Evolutionary conservation across 2,113 vertebrate genomes (phyloP).

Genomic region (Dicrurus megarhynchus): DNA sequence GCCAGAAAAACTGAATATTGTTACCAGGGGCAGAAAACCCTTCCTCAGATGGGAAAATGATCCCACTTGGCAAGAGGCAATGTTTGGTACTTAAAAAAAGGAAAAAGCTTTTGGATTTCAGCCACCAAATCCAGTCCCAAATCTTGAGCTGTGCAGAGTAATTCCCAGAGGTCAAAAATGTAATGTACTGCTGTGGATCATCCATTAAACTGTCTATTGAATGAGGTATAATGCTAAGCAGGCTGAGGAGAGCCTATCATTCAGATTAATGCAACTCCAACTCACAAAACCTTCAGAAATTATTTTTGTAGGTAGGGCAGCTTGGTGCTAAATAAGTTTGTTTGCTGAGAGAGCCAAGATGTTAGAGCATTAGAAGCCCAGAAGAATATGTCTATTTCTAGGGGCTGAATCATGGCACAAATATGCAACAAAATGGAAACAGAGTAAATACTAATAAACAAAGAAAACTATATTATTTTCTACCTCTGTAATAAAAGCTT

Average conservation of each 20-base stretch:
- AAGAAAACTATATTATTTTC: not conserved
- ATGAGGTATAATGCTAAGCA: conserved; percentile 70
- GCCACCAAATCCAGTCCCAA: conserved; percentile 51
- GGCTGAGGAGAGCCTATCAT: conserved; percentile 47
- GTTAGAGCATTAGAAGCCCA: not conserved
- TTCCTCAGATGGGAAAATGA: conserved; percentile 58
- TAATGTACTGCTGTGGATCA: conserved; percentile 60
- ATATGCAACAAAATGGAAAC: conserved; percentile 55
- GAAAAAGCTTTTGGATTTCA: conserved; percentile 55
- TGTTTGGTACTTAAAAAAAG: conserved; percentile 49
- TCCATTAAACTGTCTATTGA: conserved; percentile 73
- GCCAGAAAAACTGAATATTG: conserved; percentile 18
- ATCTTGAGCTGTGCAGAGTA: conserved; percentile 8
- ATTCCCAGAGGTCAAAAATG: conserved; percentile 55
- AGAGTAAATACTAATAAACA: conserved; percentile 30
- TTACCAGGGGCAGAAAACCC: conserved; percentile 44
- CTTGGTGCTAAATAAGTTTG: conserved; percentile 13
- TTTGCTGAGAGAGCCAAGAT: conserved; percentile 32
- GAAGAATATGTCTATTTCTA: conserved; percentile 41
- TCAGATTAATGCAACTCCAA: conserved; percentile 40
- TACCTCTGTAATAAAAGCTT: not conserved
- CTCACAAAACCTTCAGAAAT: conserved; percentile 35
- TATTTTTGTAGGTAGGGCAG: conserved; percentile 5
- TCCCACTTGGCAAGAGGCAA: conserved; percentile 49
- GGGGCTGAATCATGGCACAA: conserved; percentile 15